Conservation (phyloP, 2,888 invertebrate genomes). For the Exephanes ischioxanthus region DNA sequence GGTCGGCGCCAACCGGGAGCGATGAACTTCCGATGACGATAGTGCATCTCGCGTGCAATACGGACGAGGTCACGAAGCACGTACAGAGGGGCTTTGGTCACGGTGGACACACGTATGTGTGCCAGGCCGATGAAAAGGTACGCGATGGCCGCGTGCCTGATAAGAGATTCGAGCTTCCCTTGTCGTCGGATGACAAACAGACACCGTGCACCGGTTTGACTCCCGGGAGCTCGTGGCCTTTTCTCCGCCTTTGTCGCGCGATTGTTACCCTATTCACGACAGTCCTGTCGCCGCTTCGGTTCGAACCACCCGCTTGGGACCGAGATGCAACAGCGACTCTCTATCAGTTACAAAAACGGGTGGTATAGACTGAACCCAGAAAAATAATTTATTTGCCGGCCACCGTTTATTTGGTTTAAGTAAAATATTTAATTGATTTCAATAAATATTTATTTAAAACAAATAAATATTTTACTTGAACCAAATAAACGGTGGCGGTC, state of each 20-base stretch:
- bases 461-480: no score
- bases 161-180: conserved; percentile 49
- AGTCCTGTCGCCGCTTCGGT: conserved; percentile 16
- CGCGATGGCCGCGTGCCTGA: conserved; percentile 53
- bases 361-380: no score
- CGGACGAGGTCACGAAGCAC: conserved; percentile 41
- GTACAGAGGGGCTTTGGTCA: conserved; percentile 16
- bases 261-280: conserved; percentile 35
- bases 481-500: no score
- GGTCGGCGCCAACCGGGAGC: conserved; percentile 44
- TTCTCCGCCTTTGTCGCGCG: conserved; percentile 27
- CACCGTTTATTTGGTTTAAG: no score
- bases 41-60: conserved; percentile 31
- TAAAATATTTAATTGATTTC: no score
- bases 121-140: conserved; percentile 57
- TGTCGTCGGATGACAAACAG: conserved; percentile 15
- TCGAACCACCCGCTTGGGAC: conserved; percentile 16
- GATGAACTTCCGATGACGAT: conserved; percentile 61
- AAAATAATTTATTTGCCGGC: no score
- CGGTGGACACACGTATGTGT: neutral
- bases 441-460: no score
- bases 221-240: conserved; percentile 1
- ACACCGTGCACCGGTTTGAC: conserved; percentile 18
- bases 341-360: no score
- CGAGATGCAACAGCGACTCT: neutral